Evolutionary conservation across 1,140 invertebrate genomes (phyloP).

Genomic region (Temnothorax longispinosus): DNA sequence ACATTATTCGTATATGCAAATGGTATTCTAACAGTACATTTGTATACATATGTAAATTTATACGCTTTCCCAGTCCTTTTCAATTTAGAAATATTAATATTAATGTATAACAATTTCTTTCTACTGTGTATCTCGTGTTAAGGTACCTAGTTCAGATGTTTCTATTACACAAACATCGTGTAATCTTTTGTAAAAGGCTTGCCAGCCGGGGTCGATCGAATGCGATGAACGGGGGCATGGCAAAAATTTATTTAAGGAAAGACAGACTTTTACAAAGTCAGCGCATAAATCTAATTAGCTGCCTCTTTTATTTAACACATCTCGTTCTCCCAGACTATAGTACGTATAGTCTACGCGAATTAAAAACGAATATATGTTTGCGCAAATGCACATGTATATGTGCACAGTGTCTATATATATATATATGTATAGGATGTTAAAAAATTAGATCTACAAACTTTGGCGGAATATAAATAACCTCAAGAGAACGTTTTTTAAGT

Average conservation of each 20-base stretch:
- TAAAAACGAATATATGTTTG: conserved; percentile 73
- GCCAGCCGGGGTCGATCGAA: conserved; percentile 41
- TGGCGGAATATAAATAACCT: not conserved
- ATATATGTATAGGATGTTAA: conserved; percentile 50
- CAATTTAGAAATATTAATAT: conserved; percentile 83
- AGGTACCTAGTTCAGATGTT: conserved; percentile 65
- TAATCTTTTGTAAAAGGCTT: conserved; percentile 73
- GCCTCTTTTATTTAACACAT: conserved; percentile 69
- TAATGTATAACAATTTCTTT: conserved; percentile 76
- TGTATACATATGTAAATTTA: conserved; percentile 81
- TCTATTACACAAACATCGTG: conserved; percentile 72
- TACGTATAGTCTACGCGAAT: conserved; percentile 65
- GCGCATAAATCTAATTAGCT: conserved; percentile 74
- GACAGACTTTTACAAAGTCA: conserved; percentile 69
- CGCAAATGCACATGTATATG: conserved; percentile 69
- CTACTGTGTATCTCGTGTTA: conserved; percentile 68
- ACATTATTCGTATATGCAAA: conserved; percentile 76
- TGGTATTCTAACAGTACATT: conserved; percentile 79
- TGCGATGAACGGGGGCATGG: conserved; percentile 45
- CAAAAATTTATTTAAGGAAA: conserved; percentile 70
- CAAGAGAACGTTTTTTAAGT: not conserved
- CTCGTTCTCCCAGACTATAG: conserved; percentile 31
- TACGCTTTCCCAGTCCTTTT: conserved; percentile 70
- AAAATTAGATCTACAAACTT: not conserved
- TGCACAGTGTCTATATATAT: conserved; percentile 60